Conservation (phyloP, 2,797 vertebrate genomes). For the Coregonus suidteri region DNA sequence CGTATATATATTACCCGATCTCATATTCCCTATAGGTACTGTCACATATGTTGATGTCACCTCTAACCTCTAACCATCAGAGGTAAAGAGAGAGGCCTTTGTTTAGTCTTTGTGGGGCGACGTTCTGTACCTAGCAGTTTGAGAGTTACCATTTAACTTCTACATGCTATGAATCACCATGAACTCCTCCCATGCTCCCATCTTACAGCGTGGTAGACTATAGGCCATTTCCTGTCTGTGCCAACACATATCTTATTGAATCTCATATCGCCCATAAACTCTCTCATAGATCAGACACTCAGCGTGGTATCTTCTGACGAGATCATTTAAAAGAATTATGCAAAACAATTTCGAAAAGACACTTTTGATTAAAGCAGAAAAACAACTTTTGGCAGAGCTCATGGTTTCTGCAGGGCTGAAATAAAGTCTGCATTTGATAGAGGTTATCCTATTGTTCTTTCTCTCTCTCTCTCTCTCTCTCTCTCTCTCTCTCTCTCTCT, state of each 20-base stretch:
- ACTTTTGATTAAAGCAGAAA: slow-evolving; percentile 37
- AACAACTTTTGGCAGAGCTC: slow-evolving; percentile 25
- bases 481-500: too few relatives aligned
- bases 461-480: neutral
- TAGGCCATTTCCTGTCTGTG: too few relatives aligned
- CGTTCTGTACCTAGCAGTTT: slow-evolving; percentile 3
- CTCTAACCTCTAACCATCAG: slow-evolving; percentile 13
- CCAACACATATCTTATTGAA: too few relatives aligned
- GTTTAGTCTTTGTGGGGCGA: slow-evolving; percentile 6
- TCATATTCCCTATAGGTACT: neutral
- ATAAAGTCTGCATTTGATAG: slow-evolving; percentile 49
- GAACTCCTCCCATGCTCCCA: too few relatives aligned
- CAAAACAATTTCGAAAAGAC: slow-evolving; percentile 15
- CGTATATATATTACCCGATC: neutral
- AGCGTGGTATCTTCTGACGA: too few relatives aligned
- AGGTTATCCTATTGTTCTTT: slow-evolving; percentile 52
- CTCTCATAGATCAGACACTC: too few relatives aligned
- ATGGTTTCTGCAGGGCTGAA: slow-evolving; percentile 28
- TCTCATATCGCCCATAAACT: too few relatives aligned
- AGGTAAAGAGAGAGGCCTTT: slow-evolving; percentile 14
- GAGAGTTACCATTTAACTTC: too few relatives aligned
- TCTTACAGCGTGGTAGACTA: too few relatives aligned
- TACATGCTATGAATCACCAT: too few relatives aligned
- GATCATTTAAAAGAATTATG: too few relatives aligned
- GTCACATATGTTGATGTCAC: neutral